Evolutionary conservation across 2,797 vertebrate species (phyloP), one percentile per base, ranked within the genome.

Genomic region (Spinibarbus caldwelli): DNA sequence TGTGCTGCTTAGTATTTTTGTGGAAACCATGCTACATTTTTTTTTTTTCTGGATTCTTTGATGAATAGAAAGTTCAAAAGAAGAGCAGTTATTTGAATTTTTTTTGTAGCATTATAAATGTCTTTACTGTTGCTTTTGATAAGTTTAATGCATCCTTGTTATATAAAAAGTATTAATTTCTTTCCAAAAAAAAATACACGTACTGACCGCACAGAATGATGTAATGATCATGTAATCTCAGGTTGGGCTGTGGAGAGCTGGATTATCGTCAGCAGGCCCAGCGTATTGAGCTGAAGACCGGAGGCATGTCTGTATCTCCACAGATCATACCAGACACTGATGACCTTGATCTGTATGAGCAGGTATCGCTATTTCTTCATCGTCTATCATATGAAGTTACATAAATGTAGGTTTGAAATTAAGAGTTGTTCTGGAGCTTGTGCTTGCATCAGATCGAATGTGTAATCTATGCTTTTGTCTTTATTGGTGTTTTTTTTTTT

Each of bases 251-350:
- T 64, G 97, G 97, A 36, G 88, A 82, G 52, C 93, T 98, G 80
- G 94, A 97, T 94, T 99, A 98, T 89, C 94, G 96, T 84, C 95
- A 98, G 6, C 97, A 96, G 91, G 93, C 97, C 17, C 98, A 98
- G 92, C 96, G 96, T 90, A 96, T 96, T 43, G 97, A 98, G 43
- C 91, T 98, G 70, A 97, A 95, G 87, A 99, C 98, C 0, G 98
- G 98, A 2, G 97, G 96, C 62, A 96, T 99, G 97, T 95, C 95
- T 0, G 95, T 95, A n/a, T 94, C 92, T 52, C 93, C 97, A 2
- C 94, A 96, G 12, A 93, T 98, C 89, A 91, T 96, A 86, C 89
- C 96, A 0, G 97, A 99, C 86, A 94, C 94, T 84, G 89, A 93
- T 0, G 93, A 97, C 14, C 91, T 99, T 84, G 96, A 99, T 92